phyloP scores from a whole-genome alignment of 2,888 invertebrate species.

The Ischnus inquisitorius region DNA sequence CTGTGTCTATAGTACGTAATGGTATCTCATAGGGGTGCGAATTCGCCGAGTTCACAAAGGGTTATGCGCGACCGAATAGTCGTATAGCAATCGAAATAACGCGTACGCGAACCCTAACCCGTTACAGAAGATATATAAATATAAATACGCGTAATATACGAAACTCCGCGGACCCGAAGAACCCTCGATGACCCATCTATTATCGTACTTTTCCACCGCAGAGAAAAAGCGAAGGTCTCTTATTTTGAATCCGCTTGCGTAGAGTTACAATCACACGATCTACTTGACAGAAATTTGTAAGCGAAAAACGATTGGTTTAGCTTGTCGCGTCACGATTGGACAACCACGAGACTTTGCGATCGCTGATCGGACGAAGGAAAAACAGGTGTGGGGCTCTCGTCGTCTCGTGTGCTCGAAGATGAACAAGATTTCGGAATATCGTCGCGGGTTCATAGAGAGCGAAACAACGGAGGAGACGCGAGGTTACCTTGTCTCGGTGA shows the following conservation, averaged over 20 bases:
- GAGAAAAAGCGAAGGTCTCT: neutral
- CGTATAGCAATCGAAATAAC: slow-evolving; percentile 31
- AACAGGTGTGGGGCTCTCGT: slow-evolving; percentile 30
- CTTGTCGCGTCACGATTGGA: slow-evolving; percentile 39
- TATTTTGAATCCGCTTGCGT: neutral
- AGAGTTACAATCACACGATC: slow-evolving; percentile 37
- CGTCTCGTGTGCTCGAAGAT: slow-evolving; percentile 20
- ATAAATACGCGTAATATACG: slow-evolving; percentile 14
- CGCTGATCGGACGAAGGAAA: neutral
- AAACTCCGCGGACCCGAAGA: slow-evolving; percentile 11
- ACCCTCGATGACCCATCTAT: neutral
- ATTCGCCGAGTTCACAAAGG: slow-evolving; percentile 73
- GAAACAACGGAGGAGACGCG: slow-evolving; percentile 40
- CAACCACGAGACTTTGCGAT: slow-evolving; percentile 17
- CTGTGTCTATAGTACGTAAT: slow-evolving; percentile 25
- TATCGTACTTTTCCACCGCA: neutral
- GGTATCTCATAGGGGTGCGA: slow-evolving; percentile 76
- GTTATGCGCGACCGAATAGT: slow-evolving; percentile 29
- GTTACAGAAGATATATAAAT: slow-evolving; percentile 16
- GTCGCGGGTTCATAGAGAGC: slow-evolving; percentile 43
- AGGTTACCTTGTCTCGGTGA: slow-evolving; percentile 25
- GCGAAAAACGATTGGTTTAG: neutral
- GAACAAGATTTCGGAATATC: slow-evolving; percentile 62
- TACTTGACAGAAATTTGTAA: slow-evolving; percentile 28
- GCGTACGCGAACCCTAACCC: neutral